Percentiles rank a stretch among this genome's conserved stretches.
phyloP scores from a whole-genome alignment of 2,888 invertebrate species.

The Pseudanteris insignis region DNA sequence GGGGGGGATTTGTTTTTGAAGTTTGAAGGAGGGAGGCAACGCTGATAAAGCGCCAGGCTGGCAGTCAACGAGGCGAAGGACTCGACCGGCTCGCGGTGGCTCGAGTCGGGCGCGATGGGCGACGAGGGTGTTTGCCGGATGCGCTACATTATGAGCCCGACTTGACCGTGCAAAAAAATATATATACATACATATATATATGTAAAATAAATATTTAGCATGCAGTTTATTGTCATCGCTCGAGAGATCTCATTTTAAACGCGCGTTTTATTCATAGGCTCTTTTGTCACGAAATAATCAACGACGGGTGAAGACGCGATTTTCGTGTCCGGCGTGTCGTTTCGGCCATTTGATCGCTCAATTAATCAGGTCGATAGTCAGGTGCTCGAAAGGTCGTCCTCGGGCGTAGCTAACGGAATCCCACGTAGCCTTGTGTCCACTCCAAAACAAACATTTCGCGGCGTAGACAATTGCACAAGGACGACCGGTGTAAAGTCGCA shows the following conservation, averaged over 20 bases:
- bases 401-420: too few species aligned
- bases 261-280: conserved; percentile 3
- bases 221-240: conserved; percentile 23
- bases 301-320: conserved; percentile 2
- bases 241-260: conserved; percentile 2
- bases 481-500: conserved; percentile 29
- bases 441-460: too few species aligned
- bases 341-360: too few species aligned
- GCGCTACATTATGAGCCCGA: conserved; percentile 30
- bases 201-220: conserved; percentile 37
- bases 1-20: conserved; percentile 50
- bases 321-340: not conserved
- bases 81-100: conserved; percentile 27
- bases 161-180: conserved; percentile 13
- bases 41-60: conserved; percentile 49
- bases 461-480: conserved; percentile 33
- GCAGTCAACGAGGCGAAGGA: conserved; percentile 41
- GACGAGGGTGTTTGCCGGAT: conserved; percentile 23
- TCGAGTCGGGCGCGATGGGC: conserved; percentile 29
- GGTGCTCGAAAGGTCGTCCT: too few species aligned
- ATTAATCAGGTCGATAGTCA: too few species aligned
- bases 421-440: too few species aligned
- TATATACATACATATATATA: too few species aligned
- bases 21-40: conserved; percentile 51
- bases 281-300: conserved; percentile 2